phyloP scores from a whole-genome alignment of 2,113 vertebrate species.

The Fregetta grallaria region DNA sequence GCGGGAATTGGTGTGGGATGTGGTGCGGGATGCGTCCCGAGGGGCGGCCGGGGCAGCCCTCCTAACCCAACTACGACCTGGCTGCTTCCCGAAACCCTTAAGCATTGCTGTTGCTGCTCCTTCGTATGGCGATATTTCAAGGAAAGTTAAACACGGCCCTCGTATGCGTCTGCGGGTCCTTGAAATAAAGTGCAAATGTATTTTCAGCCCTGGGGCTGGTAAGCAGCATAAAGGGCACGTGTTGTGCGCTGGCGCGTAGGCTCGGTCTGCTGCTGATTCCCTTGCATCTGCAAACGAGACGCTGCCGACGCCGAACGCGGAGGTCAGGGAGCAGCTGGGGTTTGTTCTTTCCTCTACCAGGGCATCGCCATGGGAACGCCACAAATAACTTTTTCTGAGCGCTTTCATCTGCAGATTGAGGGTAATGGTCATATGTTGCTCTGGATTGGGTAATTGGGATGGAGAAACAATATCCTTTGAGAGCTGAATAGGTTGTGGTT shows the following conservation, averaged over 20 bases:
- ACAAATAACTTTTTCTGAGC: neutral
- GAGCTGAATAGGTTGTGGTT: neutral
- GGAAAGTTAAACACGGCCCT: accelerated
- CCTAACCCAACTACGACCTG: accelerated
- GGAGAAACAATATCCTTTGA: neutral
- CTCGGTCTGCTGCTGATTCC: neutral
- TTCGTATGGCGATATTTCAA: neutral
- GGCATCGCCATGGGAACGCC: neutral
- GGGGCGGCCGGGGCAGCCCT: accelerated
- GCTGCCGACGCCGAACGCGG: neutral
- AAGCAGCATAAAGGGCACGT: neutral
- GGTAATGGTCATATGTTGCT: neutral
- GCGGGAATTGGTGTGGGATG: neutral
- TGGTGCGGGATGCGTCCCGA: neutral
- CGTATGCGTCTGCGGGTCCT: accelerated
- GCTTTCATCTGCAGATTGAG: neutral
- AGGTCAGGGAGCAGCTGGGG: neutral
- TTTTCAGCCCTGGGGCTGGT: neutral
- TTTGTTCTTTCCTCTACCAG: neutral
- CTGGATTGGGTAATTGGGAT: neutral
- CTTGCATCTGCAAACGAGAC: neutral
- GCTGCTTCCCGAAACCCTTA: neutral
- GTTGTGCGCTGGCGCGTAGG: accelerated
- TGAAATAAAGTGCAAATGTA: accelerated
- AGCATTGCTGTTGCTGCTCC: neutral